Conservation (phyloP, 2,888 invertebrate species). For the Latrodectus elegans region DNA sequence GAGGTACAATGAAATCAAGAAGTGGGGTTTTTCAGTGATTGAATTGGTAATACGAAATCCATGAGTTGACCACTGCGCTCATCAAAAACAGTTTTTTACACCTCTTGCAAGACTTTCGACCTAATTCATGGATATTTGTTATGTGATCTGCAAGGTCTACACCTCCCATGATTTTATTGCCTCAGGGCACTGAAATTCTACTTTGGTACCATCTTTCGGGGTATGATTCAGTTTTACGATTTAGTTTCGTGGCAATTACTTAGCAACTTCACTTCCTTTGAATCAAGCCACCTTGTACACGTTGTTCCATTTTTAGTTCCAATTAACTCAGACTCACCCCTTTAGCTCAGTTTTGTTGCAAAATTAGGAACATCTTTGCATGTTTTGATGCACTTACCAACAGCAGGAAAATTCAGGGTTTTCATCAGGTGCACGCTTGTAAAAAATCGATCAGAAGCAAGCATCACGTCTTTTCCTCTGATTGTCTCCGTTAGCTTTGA, state of each 20-base stretch:
- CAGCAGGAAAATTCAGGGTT: constrained; percentile 21
- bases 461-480: constrained; percentile 18
- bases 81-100: constrained; percentile 27
- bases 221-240: constrained; percentile 27
- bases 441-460: constrained; percentile 31
- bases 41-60: not conserved
- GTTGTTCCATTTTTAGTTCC: constrained; percentile 34
- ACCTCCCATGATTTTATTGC: constrained; percentile 34
- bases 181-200: constrained; percentile 5
- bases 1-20: constrained; percentile 8
- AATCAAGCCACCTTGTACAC: constrained; percentile 34
- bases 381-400: constrained; percentile 19
- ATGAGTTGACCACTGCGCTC: constrained; percentile 35
- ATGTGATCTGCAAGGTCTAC: constrained; percentile 39
- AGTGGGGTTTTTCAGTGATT: constrained; percentile 9
- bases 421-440: constrained; percentile 13
- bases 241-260: constrained; percentile 34
- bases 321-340: constrained; percentile 12
- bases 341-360: constrained; percentile 7
- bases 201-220: constrained; percentile 26
- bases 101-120: constrained; percentile 26
- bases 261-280: constrained; percentile 32
- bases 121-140: constrained; percentile 9
- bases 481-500: constrained; percentile 29
- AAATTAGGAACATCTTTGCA: constrained; percentile 30